Base-by-base conservation (phyloP, 2,888 invertebrate species). In the Cristatella mucedo region DNA sequence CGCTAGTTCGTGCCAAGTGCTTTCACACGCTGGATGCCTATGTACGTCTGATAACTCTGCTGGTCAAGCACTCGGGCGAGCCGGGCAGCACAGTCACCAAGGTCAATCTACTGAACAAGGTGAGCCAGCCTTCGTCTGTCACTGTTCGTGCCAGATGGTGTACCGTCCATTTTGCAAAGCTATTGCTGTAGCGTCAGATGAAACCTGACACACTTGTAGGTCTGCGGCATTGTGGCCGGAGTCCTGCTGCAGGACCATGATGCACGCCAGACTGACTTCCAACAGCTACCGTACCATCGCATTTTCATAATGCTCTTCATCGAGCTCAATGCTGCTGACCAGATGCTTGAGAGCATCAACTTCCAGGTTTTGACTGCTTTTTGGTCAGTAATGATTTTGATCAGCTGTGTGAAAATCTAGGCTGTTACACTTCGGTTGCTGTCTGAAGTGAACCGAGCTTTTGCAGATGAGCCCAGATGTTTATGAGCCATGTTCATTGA, bases 201-300 rank as follows among this genome's bases (percentile, higher is more conserved):
- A n/a, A 26, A 11, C n/a, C n/a, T 11, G 9, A 26, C n/a, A 11
- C 26, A 26, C 26, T 29, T 41, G 9, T 49, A 68, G 66, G 63
- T 72, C 16, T 71, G 93, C 47, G 91, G 91, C 20, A 89, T 97
- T 52, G 83, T 97, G 3, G 83, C 91, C 4, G 91, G 91, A 2
- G 89, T 93, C 41, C 70, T 97, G 44, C 71, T 93, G 40, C 87
- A 89, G 68, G 97, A 99, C 63, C 95, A 95, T 54, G 95, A 97
- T 49, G 77, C 82, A 48, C 78, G 85, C 34, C 76, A 78, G 42
- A 74, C 76, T 0, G 84, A 83, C 46, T 97, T 97, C 70, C 91
- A 95, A 59, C 93, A 95, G 67, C 71, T 97, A 56, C 93, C 97
- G 1, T 99, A 95, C 68, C 93, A 97, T 63, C 76, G 97, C 37